Evolutionary conservation across 2,113 vertebrate genomes (phyloP), one percentile per base, ranked within the genome.

Genomic region (Lipotes vexillifer): DNA sequence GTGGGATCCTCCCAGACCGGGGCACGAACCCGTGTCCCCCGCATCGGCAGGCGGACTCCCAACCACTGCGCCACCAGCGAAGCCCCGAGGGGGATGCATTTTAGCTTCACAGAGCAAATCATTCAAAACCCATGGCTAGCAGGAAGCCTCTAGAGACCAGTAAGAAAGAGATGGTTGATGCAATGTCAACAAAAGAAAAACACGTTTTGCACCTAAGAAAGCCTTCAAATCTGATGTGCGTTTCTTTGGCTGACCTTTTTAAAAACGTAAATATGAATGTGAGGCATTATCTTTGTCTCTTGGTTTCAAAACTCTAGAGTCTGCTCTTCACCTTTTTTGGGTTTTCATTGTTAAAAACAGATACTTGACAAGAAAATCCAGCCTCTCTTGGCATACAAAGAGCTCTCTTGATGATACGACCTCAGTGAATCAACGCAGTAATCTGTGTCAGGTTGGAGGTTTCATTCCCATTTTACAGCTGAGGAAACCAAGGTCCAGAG

Each of bases 351-450:
- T 46, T 81, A 46, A 31, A 46, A 94, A 63, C 36, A 52, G 57
- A 77, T 1, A 14, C 23, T 17, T 69, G 57, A 89, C 20, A n/a
- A 3, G 31, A 85, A 78, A 71, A 72, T 4, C 21, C 44, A 85
- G 49, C 29, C 20, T 13, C 63, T 69, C 27, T 72, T 3, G 25
- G 31, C 12, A 68, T 59, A 44, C 46, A 20, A 31, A 38, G 61
- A 27, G 17, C 31, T 65, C 20, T 44, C 33, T 20, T 69, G 5
- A 83, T 52, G 21, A 4, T 6, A 31, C 0, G 1, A 36, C 33
- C 38, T 29, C 31, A 8, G 55, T 5, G 12, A 72, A 38, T 13
- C 0, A 0, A 9, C 29, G 3, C 20, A 25, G 25, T 12, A 4
- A 63, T 20, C 63, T 49, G 17, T 8, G 57, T n/a, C n/a, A 21